Conservation (phyloP, 2,113 vertebrate genomes). For the Gila orcuttii region DNA sequence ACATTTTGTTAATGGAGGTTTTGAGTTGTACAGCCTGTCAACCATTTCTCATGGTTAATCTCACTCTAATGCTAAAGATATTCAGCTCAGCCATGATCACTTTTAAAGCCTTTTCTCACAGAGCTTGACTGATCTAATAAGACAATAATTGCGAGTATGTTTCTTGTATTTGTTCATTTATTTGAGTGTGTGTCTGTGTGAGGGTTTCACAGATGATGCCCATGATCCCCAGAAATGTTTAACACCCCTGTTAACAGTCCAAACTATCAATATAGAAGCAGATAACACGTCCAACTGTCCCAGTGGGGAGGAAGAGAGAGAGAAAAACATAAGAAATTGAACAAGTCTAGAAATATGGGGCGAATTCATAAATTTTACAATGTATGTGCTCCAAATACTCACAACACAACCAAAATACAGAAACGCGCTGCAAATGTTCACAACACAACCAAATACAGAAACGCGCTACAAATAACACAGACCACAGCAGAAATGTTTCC, state of each 20-base stretch:
- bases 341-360: background rate
- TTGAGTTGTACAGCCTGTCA: constrained; percentile 2
- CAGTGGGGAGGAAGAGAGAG: background rate
- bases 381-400: too few relatives aligned
- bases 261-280: constrained; percentile 56
- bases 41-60: background rate
- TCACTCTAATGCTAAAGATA: constrained; percentile 1
- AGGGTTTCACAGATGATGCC: constrained; percentile 9
- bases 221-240: constrained; percentile 55
- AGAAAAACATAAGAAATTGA: background rate
- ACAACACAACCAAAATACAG: too few relatives aligned
- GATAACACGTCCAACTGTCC: constrained; percentile 42
- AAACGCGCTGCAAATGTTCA: too few relatives aligned
- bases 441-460: too few relatives aligned
- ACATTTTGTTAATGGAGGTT: constrained; percentile 19
- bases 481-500: too few relatives aligned
- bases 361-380: background rate
- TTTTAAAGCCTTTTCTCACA: background rate
- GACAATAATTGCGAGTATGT: background rate
- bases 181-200: constrained; percentile 35
- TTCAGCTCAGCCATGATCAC: constrained; percentile 11
- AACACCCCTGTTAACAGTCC: constrained; percentile 61
- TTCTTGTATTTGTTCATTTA: background rate
- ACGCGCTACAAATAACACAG: too few relatives aligned
- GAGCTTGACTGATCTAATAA: constrained; percentile 17